These are phyloP conservation scores for Ennomos erosarius DNA, from an alignment of 2,888 invertebrate species.

Conservation along the genomic window DNA sequence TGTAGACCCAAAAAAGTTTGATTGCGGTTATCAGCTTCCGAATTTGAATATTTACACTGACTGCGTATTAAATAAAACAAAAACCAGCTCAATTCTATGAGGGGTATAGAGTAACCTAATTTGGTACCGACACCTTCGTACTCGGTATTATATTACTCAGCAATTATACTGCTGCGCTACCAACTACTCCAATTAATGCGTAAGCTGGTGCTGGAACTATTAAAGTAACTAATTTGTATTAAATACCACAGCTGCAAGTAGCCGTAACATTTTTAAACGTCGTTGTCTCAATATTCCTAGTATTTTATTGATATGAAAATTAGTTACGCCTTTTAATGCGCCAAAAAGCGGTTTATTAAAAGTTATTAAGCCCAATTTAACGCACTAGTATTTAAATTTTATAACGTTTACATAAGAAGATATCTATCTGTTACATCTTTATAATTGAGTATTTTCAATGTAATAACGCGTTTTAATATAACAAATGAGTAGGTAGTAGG, in stretches of 20 bases:
- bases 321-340: constrained; percentile 35
- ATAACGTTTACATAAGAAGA: constrained; percentile 34
- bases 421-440: constrained; percentile 33
- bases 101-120: constrained; percentile 31
- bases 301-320: constrained; percentile 45
- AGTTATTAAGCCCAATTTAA: constrained; percentile 39
- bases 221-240: constrained; percentile 40
- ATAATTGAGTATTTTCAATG: constrained; percentile 30
- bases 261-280: constrained; percentile 31
- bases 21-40: constrained; percentile 84
- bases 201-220: constrained; percentile 26
- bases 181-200: constrained; percentile 36
- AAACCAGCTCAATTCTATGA: constrained; percentile 42
- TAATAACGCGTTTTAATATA: constrained; percentile 1
- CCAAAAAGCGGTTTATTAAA: constrained; percentile 38
- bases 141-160: constrained; percentile 20
- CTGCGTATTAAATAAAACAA: constrained; percentile 57
- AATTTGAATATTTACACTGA: constrained; percentile 84
- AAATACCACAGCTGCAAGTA: constrained; percentile 32
- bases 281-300: constrained; percentile 28
- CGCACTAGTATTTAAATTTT: constrained; percentile 40
- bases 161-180: constrained; percentile 27
- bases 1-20: constrained; percentile 80
- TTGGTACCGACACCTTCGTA: constrained; percentile 35
- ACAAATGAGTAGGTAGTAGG: neutral